These are phyloP conservation scores for Mesopsocus fuscifrons DNA, from an alignment of 2,888 invertebrate genomes.

Conservation along the genomic window DNA sequence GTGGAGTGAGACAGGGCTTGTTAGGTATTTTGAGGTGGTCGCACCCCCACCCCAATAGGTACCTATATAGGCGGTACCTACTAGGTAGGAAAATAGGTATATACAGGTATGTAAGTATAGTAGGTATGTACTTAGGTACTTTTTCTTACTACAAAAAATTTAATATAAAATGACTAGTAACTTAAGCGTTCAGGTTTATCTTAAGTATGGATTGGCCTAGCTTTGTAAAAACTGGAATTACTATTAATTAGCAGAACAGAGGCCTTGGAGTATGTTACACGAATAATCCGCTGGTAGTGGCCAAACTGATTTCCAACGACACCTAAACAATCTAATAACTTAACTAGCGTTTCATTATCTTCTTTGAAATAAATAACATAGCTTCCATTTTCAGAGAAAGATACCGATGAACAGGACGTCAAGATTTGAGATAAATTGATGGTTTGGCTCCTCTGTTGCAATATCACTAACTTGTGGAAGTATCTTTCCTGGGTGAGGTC, in stretches of 20 bases:
- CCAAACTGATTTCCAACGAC: neutral
- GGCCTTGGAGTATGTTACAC: neutral
- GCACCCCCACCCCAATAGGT: no score
- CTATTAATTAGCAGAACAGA: neutral
- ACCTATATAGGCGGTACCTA: no score
- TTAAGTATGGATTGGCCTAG: slow-evolving; percentile 5
- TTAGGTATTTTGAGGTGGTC: no score
- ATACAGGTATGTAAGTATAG: no score
- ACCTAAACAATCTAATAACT: slow-evolving; percentile 1
- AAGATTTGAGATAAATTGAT: neutral
- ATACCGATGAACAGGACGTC: neutral
- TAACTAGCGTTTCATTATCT: neutral
- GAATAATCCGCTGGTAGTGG: neutral
- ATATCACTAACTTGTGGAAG: slow-evolving; percentile 15
- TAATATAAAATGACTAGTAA: no score
- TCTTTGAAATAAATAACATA: slow-evolving; percentile 3
- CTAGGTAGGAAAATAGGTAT: no score
- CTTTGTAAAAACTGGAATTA: slow-evolving; percentile 5
- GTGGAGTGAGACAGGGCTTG: no score
- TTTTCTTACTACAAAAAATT: no score
- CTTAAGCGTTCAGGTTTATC: no score
- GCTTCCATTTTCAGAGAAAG: neutral
- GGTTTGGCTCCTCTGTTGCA: slow-evolving; percentile 16
- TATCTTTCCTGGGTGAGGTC: slow-evolving; percentile 17
- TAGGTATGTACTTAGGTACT: no score